Base-by-base conservation (phyloP, 2,888 invertebrate species). In the Lysandra bellargus region DNA sequence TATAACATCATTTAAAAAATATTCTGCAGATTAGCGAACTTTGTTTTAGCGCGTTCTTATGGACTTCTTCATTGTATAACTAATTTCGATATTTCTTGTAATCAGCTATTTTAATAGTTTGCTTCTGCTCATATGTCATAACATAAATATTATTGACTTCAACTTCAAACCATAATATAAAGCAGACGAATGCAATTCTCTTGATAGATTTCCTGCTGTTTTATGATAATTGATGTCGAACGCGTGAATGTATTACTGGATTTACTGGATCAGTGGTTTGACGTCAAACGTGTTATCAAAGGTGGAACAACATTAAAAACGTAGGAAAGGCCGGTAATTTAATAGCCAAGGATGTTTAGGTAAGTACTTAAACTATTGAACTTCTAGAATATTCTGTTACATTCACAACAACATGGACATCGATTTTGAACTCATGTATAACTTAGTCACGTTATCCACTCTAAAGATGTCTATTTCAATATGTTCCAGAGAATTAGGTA, bases 151-250 rank as follows among this genome's bases (percentile, higher is more conserved):
- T 53, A 53, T 57, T 57, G 17, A 17, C 14, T 57, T 57, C 4
- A 61, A n/a, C 61, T 61, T n/a, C 23, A 61, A 23, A 61, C 17
- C 23, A 61, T 61, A 23, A 61, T 61, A 23, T 23, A 61, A 7
- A n/a, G n/a, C n/a, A n/a, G n/a, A 60, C 60, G 60, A 61, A 61
- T 61, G n/a, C n/a, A 61, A n/a, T 64, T 12, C 30, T 69, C 69
- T 30, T 69, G 69, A 69, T 69, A 69, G 69, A 14, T 69, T 64
- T 75, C 49, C 75, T 49, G 30, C 75, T 44, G 44, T 49, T 75
- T 75, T 49, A 75, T 30, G 75, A 49, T 49, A 12, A 49, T 49
- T 75, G 75, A 49, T 49, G 30, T 23, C 23, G 75, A 49, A 30
- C 64, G 30, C 64, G 12, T 30, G 30, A 4, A 64, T 57, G n/a